phyloP scores from a whole-genome alignment of 2,888 invertebrate species.

The Choreutis nemorana region DNA sequence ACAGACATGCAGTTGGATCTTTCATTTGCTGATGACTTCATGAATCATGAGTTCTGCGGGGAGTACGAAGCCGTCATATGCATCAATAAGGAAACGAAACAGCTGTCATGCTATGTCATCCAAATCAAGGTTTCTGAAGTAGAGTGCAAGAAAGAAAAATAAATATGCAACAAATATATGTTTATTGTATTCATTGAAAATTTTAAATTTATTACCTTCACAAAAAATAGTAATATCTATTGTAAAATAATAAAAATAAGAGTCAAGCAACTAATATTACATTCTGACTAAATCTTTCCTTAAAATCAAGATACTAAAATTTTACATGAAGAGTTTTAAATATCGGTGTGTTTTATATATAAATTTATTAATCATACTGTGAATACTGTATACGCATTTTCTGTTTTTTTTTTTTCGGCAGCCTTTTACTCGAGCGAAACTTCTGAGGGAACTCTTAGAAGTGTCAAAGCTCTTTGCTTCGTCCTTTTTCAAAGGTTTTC shows the following conservation, averaged over 20 bases:
- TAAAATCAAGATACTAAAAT: conserved; percentile 1
- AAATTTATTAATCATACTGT: conserved; percentile 23
- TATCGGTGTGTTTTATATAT: conserved; percentile 14
- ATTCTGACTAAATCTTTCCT: not conserved
- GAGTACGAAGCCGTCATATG: conserved; percentile 18
- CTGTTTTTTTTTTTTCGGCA: too few relatives aligned
- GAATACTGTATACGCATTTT: too few relatives aligned
- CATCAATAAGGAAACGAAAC: conserved; percentile 9
- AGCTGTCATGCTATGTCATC: conserved; percentile 20
- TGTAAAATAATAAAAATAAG: too few relatives aligned
- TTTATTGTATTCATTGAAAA: not conserved
- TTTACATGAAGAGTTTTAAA: conserved; percentile 14
- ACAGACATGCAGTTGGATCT: conserved; percentile 20
- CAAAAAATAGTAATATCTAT: too few relatives aligned
- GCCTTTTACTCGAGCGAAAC: too few relatives aligned
- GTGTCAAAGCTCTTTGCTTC: too few relatives aligned
- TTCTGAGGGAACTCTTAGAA: too few relatives aligned
- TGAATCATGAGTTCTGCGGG: conserved; percentile 29
- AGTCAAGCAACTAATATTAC: too few relatives aligned
- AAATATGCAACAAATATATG: conserved; percentile 13
- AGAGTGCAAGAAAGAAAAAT: conserved; percentile 6
- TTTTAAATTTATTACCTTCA: too few relatives aligned
- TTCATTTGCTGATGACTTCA: conserved; percentile 19
- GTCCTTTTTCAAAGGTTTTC: too few relatives aligned
- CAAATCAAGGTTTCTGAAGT: conserved; percentile 13